Evolutionary conservation across 1,140 invertebrate genomes (phyloP).

Genomic region (Drosophila repletoides): DNA sequence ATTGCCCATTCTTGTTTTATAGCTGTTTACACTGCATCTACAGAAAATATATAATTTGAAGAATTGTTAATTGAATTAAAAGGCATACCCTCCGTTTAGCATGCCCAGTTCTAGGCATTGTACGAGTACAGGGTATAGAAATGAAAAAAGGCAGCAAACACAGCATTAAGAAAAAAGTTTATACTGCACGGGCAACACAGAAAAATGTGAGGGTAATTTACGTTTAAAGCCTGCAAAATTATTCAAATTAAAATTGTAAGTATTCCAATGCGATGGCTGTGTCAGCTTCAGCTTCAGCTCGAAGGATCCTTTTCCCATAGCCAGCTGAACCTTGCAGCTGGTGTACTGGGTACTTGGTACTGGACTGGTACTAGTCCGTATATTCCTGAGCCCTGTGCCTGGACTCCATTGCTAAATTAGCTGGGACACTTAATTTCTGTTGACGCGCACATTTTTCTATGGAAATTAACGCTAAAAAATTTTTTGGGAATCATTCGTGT

Average conservation of each 20-base stretch:
- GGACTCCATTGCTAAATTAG: slow-evolving; percentile 72
- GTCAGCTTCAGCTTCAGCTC: slow-evolving; percentile 48
- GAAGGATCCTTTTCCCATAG: slow-evolving; percentile 9
- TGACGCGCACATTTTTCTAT: slow-evolving; percentile 80
- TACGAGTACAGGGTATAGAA: slow-evolving; percentile 10
- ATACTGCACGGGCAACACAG: slow-evolving; percentile 31
- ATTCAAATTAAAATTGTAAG: slow-evolving; percentile 81
- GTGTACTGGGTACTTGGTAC: slow-evolving; percentile 1
- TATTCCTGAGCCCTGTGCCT: slow-evolving; percentile 18
- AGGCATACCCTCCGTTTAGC: not conserved
- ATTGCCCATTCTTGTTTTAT: too few relatives aligned
- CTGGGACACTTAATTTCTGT: slow-evolving; percentile 80
- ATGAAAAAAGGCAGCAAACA: slow-evolving; percentile 17
- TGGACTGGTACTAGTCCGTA: too few relatives aligned
- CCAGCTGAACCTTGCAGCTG: slow-evolving; percentile 13
- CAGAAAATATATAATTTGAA: too few relatives aligned
- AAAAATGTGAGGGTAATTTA: slow-evolving; percentile 74
- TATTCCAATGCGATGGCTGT: slow-evolving; percentile 67
- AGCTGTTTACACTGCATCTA: too few relatives aligned
- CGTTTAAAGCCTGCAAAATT: slow-evolving; percentile 79
- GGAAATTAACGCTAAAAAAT: slow-evolving; percentile 80
- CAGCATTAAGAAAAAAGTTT: slow-evolving; percentile 42
- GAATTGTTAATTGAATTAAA: too few relatives aligned
- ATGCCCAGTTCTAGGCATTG: not conserved
- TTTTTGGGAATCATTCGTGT: slow-evolving; percentile 65